Evolutionary conservation across 2,888 invertebrate genomes (phyloP).

Genomic region (Drosophila yooni): DNA sequence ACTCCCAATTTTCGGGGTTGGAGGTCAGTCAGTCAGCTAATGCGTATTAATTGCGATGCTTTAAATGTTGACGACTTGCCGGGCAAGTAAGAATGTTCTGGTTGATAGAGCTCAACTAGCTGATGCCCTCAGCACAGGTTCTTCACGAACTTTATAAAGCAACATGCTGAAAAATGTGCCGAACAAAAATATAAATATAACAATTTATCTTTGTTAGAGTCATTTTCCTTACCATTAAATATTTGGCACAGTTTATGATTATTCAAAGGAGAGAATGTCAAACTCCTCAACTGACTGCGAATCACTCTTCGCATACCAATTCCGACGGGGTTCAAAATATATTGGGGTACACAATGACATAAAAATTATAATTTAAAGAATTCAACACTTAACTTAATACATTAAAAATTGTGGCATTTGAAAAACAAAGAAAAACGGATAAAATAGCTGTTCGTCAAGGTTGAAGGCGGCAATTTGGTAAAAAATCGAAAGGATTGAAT

Average conservation of each 20-base stretch:
- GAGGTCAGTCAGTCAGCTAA: background rate
- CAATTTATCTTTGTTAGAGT: background rate
- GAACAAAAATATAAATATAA: background rate
- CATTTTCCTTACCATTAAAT: background rate
- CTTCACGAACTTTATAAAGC: background rate
- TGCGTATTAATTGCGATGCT: background rate
- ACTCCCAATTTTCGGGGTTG: background rate
- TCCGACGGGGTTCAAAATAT: background rate
- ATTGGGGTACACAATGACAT: background rate
- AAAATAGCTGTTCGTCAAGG: too few species aligned
- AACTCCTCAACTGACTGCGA: background rate
- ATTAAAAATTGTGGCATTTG: background rate
- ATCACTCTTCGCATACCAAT: background rate
- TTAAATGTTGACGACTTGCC: background rate
- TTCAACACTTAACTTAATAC: background rate
- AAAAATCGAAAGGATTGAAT: background rate
- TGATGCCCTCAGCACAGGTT: background rate
- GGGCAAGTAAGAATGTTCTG: background rate
- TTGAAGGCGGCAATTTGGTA: too few species aligned
- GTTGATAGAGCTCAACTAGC: background rate
- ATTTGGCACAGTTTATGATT: background rate
- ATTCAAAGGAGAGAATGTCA: background rate
- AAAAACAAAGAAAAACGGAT: too few species aligned
- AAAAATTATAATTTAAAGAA: background rate
- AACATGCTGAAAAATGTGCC: background rate